Evolutionary conservation across 2,797 vertebrate species (phyloP).

Genomic region (Esox masquinongy): DNA sequence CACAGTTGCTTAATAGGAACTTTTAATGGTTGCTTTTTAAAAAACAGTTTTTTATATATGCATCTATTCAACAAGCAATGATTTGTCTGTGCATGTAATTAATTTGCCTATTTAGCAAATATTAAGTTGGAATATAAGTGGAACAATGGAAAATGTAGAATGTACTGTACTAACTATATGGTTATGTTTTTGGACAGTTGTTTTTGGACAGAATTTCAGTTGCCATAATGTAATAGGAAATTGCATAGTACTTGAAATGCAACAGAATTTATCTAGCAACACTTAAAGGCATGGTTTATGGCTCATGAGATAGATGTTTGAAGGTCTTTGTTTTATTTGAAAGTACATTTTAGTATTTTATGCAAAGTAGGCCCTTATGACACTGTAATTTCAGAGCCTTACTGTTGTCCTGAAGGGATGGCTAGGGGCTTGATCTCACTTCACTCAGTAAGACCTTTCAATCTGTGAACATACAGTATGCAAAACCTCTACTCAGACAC

Average conservation of each 20-base stretch:
- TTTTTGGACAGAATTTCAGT: neutral
- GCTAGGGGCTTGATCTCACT: neutral
- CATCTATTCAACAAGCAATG: neutral
- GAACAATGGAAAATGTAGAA: neutral
- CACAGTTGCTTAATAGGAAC: slow-evolving; percentile 1
- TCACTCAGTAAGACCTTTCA: neutral
- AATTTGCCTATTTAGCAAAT: neutral
- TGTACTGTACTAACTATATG: neutral
- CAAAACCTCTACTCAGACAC: neutral
- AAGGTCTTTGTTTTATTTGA: neutral
- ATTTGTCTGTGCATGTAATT: neutral
- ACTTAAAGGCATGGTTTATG: neutral
- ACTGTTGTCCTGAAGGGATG: neutral
- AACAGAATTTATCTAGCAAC: neutral
- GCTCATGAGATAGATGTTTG: neutral
- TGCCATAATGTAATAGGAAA: neutral
- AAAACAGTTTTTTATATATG: neutral
- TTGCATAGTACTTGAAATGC: neutral
- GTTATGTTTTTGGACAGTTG: neutral
- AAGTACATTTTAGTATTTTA: neutral
- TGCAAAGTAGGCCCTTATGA: neutral
- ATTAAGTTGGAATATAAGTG: neutral
- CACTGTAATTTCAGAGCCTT: neutral
- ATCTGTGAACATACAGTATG: neutral
- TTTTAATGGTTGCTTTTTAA: neutral